phyloP scores from a whole-genome alignment of 2,888 invertebrate genomes.

The Papilio gigon region DNA sequence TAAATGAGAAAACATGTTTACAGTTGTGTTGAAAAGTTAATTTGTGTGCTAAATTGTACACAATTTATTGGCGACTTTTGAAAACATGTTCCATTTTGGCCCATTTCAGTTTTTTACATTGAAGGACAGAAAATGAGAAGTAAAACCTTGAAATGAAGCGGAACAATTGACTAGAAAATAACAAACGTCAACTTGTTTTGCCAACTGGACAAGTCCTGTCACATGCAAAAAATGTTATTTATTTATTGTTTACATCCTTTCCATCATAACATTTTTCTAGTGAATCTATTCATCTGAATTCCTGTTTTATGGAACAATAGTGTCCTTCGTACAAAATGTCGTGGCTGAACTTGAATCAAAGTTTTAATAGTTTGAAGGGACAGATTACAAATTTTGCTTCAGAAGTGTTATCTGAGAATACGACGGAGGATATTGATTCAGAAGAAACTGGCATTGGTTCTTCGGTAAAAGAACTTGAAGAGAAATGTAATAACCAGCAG shows the following conservation, averaged over 20 bases:
- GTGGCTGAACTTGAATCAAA: conserved; percentile 86
- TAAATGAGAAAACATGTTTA: neutral
- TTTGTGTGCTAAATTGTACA: neutral
- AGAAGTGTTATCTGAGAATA: conserved; percentile 91
- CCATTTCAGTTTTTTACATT: neutral
- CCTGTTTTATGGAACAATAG: conserved; percentile 57
- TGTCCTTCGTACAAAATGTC: conserved; percentile 77
- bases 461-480: conserved; percentile 78
- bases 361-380: conserved; percentile 89
- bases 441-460: conserved; percentile 52
- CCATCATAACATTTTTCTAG: conserved; percentile 53
- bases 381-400: conserved; percentile 94
- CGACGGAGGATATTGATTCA: conserved; percentile 74
- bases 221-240: conserved; percentile 76
- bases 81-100: neutral
- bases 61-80: neutral
- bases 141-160: conserved; percentile 37
- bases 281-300: conserved; percentile 55
- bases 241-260: conserved; percentile 70
- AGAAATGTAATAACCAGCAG: conserved; percentile 82
- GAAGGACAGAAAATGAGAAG: neutral
- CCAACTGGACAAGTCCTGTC: conserved; percentile 80
- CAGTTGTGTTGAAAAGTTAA: neutral
- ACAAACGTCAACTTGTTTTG: conserved; percentile 65
- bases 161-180: conserved; percentile 12